phyloP scores from a whole-genome alignment of 2,888 invertebrate species.

The Drosophila macrothrix region DNA sequence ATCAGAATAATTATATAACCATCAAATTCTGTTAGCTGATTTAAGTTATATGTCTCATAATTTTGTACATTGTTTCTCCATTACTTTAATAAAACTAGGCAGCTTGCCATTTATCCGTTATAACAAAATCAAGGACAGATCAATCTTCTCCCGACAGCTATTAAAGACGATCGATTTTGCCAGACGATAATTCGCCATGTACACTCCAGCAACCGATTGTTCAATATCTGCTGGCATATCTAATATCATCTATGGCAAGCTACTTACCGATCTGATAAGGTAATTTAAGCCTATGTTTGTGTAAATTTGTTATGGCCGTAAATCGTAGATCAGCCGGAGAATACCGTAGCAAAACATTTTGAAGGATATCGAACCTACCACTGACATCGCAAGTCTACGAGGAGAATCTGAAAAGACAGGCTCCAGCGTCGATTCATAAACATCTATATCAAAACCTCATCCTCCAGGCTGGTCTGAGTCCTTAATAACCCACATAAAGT shows the following conservation, averaged over 20 bases:
- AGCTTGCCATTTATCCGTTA: background rate
- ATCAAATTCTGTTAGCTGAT: background rate
- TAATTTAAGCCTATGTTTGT: background rate
- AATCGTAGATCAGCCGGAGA: no score
- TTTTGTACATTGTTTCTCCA: background rate
- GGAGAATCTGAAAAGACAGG: background rate
- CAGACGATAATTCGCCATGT: background rate
- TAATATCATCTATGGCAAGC: background rate
- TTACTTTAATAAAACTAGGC: slow-evolving; percentile 11
- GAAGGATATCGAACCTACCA: background rate
- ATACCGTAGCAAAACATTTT: background rate
- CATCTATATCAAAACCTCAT: background rate
- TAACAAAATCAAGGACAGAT: background rate
- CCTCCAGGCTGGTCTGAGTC: background rate
- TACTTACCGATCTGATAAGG: background rate
- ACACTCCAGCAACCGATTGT: background rate
- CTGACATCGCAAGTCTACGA: background rate
- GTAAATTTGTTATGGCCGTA: background rate
- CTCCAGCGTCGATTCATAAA: background rate
- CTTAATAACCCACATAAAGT: background rate
- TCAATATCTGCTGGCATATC: background rate
- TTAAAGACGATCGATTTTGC: background rate
- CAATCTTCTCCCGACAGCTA: background rate
- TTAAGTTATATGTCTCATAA: background rate
- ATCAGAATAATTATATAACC: background rate